These are phyloP conservation scores for Habrosyne pyritoides DNA, from an alignment of 2,888 invertebrate species.

Conservation along the genomic window DNA sequence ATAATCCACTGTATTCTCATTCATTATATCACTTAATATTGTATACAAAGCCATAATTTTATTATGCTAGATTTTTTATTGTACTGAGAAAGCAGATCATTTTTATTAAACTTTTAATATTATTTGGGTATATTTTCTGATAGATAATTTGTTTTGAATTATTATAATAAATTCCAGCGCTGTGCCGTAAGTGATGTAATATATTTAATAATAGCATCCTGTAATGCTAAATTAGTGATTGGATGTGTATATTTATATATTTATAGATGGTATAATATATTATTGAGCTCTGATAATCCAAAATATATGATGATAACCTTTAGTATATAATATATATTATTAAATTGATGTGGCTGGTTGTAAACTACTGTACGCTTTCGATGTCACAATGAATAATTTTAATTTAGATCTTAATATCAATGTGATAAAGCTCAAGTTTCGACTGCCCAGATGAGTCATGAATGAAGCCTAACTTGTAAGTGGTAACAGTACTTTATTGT, in stretches of 20 bases:
- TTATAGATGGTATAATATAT: conserved; percentile 12
- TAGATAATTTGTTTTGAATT: conserved; percentile 22
- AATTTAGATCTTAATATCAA: conserved; percentile 13
- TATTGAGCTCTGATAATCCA: neutral
- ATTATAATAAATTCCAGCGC: conserved; percentile 34
- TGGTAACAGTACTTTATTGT: neutral
- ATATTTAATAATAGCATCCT: conserved; percentile 25
- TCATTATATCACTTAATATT: conserved; percentile 2
- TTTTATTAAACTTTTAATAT: neutral
- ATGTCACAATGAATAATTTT: conserved; percentile 10
- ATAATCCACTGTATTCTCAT: conserved; percentile 5
- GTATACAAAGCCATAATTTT: neutral
- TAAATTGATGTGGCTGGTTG: conserved; percentile 3
- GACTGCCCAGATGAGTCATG: neutral
- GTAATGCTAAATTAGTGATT: conserved; percentile 16
- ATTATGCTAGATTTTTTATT: neutral
- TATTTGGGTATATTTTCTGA: conserved; percentile 15
- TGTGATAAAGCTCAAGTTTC: conserved; percentile 20
- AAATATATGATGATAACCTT: conserved; percentile 2
- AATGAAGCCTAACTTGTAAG: neutral
- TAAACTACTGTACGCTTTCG: conserved; percentile 5
- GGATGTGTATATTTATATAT: conserved; percentile 29
- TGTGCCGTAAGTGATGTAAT: conserved; percentile 37
- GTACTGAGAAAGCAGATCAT: neutral
- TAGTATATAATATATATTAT: neutral